Conservation (phyloP, 2,797 vertebrate species). For the Arnoldichthys spilopterus region DNA sequence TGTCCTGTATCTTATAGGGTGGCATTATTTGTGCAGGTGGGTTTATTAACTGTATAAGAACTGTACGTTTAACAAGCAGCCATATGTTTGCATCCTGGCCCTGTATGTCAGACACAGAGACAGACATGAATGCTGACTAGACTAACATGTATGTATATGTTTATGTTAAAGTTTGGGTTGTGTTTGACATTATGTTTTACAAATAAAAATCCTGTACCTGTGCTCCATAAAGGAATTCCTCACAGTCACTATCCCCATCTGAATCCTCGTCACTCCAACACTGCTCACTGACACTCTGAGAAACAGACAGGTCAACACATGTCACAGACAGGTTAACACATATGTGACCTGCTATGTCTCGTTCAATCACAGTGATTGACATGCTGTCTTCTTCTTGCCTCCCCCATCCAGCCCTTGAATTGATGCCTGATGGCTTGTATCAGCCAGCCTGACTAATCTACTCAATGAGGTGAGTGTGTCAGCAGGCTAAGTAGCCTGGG, state of each 20-base stretch:
- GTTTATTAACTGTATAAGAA: constrained; percentile 6
- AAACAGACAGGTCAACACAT: constrained; percentile 23
- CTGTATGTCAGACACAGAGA: background rate
- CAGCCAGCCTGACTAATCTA: constrained; percentile 41
- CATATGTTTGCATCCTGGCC: constrained; percentile 14
- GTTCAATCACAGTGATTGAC: constrained; percentile 14
- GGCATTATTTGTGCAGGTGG: background rate
- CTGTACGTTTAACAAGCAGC: constrained; percentile 21
- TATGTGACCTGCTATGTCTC: background rate
- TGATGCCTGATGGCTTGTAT: constrained; percentile 23
- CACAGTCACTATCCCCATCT: constrained; percentile 87
- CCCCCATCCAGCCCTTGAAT: constrained; percentile 19
- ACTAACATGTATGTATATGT: background rate
- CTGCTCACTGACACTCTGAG: constrained; percentile 85
- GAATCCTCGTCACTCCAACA: constrained; percentile 85
- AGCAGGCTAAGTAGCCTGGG: constrained; percentile 33
- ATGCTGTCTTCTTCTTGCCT: background rate
- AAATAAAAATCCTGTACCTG: constrained; percentile 72
- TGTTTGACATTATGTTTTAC: background rate
- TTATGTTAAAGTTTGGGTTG: background rate
- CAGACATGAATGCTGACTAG: background rate
- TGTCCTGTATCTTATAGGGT: background rate
- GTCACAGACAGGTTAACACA: constrained; percentile 8
- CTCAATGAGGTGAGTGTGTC: constrained; percentile 43
- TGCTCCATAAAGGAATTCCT: constrained; percentile 83